These are phyloP conservation scores for Lithodes maja DNA, from an alignment of 2,888 invertebrate species.

Conservation along the genomic window DNA sequence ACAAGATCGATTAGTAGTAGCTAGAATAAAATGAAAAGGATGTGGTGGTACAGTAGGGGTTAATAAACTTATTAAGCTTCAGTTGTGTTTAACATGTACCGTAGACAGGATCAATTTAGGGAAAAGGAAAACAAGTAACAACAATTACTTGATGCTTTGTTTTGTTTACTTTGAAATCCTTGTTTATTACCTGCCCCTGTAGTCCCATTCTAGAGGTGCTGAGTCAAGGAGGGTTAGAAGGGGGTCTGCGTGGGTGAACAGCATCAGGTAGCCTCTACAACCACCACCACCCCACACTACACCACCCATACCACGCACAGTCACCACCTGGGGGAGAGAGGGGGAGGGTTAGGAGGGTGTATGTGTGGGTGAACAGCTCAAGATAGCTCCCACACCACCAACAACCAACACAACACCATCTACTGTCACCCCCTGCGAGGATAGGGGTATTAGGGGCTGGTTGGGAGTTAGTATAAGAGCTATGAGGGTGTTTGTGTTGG, in stretches of 20 bases:
- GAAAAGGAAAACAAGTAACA: no score
- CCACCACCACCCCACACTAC: slow-evolving; percentile 1
- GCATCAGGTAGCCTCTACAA: slow-evolving; percentile 4
- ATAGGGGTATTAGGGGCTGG: not conserved
- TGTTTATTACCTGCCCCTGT: slow-evolving; percentile 13
- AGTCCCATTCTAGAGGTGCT: slow-evolving; percentile 7
- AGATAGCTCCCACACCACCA: slow-evolving; percentile 5
- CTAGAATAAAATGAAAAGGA: no score
- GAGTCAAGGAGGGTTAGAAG: not conserved
- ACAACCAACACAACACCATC: not conserved
- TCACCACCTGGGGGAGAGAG: not conserved
- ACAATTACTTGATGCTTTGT: not conserved
- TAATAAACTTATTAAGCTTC: no score
- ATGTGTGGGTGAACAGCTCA: not conserved
- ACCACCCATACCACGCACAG: not conserved
- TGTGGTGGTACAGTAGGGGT: no score
- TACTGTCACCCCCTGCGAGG: not conserved
- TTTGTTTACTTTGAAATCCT: not conserved
- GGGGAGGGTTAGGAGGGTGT: not conserved
- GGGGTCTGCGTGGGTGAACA: not conserved
- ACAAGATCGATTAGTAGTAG: no score
- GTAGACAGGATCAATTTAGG: no score
- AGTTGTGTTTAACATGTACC: no score
- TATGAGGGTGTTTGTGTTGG: not conserved
- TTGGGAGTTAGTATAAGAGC: no score